Percentiles rank a stretch among this genome's conserved stretches.
Evolutionary conservation across 2,888 invertebrate species (phyloP).

Genomic region (Himalopsyche kuldschensis): DNA sequence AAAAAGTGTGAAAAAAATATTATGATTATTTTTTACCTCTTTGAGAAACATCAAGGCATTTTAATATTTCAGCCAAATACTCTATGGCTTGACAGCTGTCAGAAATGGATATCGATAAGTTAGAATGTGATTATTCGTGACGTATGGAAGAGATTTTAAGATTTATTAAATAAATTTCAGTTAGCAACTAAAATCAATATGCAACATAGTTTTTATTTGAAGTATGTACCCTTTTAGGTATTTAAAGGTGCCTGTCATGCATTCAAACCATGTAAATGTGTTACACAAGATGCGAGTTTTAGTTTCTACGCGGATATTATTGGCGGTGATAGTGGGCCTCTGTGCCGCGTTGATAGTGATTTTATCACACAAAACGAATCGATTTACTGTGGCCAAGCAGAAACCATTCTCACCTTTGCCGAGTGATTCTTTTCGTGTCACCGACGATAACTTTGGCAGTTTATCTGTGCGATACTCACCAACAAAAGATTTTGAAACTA

Average conservation of each 20-base stretch:
- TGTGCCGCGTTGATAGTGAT: slow-evolving; percentile 1
- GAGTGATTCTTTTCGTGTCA: slow-evolving; percentile 11
- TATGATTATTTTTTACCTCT: no score
- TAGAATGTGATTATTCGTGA: not conserved
- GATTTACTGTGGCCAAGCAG: not conserved
- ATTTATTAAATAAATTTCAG: not conserved
- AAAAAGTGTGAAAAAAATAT: no score
- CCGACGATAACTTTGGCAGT: slow-evolving; percentile 10
- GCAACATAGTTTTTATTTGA: not conserved
- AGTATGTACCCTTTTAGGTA: not conserved
- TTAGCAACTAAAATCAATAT: not conserved
- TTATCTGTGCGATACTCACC: not conserved
- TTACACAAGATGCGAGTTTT: not conserved
- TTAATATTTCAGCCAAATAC: no score
- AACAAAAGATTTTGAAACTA: slow-evolving; percentile 6
- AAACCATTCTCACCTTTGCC: slow-evolving; percentile 24
- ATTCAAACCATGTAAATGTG: not conserved
- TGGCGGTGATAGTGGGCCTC: slow-evolving; percentile 8
- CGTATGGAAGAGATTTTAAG: not conserved
- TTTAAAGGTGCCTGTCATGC: not conserved
- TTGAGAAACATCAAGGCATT: no score
- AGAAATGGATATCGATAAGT: not conserved
- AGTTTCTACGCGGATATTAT: slow-evolving; percentile 2
- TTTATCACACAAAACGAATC: not conserved
- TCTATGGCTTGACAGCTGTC: slow-evolving; percentile 5